Evolutionary conservation across 2,888 invertebrate species (phyloP).

Genomic region (Scaptomyza polygonia): DNA sequence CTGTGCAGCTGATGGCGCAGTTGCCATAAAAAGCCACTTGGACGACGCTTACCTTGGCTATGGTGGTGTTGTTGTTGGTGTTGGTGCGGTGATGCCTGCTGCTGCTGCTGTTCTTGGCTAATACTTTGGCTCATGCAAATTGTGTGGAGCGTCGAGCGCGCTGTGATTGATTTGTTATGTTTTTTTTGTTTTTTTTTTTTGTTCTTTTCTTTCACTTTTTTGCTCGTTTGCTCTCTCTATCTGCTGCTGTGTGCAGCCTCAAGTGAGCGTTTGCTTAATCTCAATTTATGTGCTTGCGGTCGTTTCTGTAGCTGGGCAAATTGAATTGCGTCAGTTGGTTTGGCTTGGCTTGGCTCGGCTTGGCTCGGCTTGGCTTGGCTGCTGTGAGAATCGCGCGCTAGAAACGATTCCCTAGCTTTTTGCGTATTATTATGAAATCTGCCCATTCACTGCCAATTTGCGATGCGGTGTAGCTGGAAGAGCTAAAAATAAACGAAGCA

Average conservation of each 20-base stretch:
- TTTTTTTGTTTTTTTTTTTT: constrained; percentile 10
- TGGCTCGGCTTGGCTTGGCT: constrained; percentile 45
- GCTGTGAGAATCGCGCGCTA: constrained; percentile 44
- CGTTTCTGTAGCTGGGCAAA: constrained; percentile 63
- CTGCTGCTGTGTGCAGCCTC: constrained; percentile 23
- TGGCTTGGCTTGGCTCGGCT: constrained; percentile 38
- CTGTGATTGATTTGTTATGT: constrained; percentile 74
- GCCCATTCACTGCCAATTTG: constrained; percentile 72
- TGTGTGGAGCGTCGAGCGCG: constrained; percentile 48
- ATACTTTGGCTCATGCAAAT: constrained; percentile 83
- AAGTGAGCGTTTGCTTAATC: constrained; percentile 65
- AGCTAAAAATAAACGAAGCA: constrained; percentile 12
- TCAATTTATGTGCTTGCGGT: constrained; percentile 76
- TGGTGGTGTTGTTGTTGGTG: constrained; percentile 30
- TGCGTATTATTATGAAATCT: constrained; percentile 73
- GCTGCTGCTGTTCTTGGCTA: constrained; percentile 26
- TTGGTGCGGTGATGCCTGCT: constrained; percentile 32
- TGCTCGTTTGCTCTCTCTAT: constrained; percentile 6
- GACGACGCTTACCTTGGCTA: constrained; percentile 44
- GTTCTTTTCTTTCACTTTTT: constrained; percentile 2
- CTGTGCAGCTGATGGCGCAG: constrained; percentile 83
- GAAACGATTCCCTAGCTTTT: constrained; percentile 43
- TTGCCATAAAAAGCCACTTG: constrained; percentile 82
- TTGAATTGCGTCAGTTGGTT: constrained; percentile 77
- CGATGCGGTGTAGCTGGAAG: constrained; percentile 50